phyloP scores from a whole-genome alignment of 2,113 vertebrate species.

The Isichthys henryi region DNA sequence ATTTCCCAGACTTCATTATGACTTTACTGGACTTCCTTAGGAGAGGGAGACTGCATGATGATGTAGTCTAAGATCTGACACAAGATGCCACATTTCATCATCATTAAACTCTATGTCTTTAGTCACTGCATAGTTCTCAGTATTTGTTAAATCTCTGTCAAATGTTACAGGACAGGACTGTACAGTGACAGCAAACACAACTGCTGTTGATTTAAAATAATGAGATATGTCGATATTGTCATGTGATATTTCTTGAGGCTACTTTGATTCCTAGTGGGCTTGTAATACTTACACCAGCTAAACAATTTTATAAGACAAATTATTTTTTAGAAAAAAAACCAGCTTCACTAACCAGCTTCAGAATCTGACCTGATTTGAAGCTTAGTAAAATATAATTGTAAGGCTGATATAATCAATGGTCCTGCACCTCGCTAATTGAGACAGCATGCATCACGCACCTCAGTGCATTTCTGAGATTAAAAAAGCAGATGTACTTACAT shows the following conservation, averaged over 20 bases:
- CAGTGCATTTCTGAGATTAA: background rate
- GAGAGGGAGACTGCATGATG: background rate
- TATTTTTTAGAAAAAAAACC: background rate
- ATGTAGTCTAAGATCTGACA: background rate
- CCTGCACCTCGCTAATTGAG: background rate
- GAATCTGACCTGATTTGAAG: background rate
- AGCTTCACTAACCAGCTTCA: background rate
- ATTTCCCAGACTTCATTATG: background rate
- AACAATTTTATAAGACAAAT: background rate
- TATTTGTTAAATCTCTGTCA: background rate
- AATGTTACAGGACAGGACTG: background rate
- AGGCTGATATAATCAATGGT: background rate
- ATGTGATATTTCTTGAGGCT: background rate
- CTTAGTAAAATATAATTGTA: background rate
- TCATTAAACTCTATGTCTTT: background rate
- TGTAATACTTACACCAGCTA: background rate
- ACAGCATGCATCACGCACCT: background rate
- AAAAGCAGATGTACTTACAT: conserved; percentile 16
- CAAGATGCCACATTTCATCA: background rate
- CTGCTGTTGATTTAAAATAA: background rate
- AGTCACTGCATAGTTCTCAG: background rate
- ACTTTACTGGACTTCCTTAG: background rate
- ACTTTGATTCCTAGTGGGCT: background rate
- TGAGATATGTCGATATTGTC: background rate
- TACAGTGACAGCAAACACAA: background rate